Evolutionary conservation across 2,113 vertebrate species (phyloP).

Genomic region (Solenodon paradoxus): DNA sequence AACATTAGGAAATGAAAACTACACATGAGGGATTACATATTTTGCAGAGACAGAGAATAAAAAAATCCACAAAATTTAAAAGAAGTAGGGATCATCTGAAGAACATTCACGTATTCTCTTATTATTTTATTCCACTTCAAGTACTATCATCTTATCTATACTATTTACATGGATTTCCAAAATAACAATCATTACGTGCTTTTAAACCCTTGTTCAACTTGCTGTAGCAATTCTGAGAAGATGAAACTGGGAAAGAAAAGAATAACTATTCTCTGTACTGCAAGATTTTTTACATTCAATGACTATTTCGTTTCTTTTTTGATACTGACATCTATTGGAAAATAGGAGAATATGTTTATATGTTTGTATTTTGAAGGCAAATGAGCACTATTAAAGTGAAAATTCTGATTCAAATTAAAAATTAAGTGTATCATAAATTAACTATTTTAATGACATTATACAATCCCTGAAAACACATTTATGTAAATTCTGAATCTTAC

Average conservation of each 20-base stretch:
- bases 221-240: background rate
- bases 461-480: background rate
- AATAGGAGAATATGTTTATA: slow-evolving; percentile 66
- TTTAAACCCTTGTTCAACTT: background rate
- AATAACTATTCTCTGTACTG: slow-evolving; percentile 13
- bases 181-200: background rate
- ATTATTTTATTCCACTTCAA: background rate
- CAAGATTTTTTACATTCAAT: slow-evolving; percentile 45
- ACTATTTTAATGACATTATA: background rate
- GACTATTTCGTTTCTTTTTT: slow-evolving; percentile 81
- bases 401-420: background rate
- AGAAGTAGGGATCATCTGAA: background rate
- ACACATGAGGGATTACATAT: background rate
- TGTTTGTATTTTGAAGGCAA: slow-evolving; percentile 25
- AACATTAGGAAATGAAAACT: background rate
- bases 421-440: background rate
- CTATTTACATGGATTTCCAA: background rate
- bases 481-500: background rate
- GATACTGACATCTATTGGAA: slow-evolving; percentile 87
- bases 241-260: background rate
- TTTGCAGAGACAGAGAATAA: background rate
- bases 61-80: background rate
- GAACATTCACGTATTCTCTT: background rate
- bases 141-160: background rate
- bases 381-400: background rate